Evolutionary conservation across 2,888 invertebrate genomes (phyloP), one percentile per base, ranked within the genome.

Genomic region (Ennomos quercinarius): DNA sequence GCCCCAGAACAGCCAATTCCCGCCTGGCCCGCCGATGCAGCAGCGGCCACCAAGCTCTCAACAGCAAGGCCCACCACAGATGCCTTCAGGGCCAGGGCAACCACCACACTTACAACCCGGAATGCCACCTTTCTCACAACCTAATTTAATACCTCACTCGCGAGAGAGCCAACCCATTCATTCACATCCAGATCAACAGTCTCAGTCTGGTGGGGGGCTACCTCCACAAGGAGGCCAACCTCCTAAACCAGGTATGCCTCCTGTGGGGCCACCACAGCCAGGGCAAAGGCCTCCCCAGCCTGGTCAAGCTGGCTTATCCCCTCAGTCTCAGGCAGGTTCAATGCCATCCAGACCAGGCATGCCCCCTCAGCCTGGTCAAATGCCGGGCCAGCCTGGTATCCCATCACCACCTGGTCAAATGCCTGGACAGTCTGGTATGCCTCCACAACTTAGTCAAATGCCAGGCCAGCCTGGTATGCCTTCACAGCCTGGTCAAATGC

Each of bases 11-110:
- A 56, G 34, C 50, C 76, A 76, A 62, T 71, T 72, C 37, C 62
- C 70, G 13, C 75, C 74, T 54, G 76, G 72, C 0, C 72, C 71
- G 17, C 71, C 72, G n/a, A 77, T 75, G 63, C 81, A 78, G 62
- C 81, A 78, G 42, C 65, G 73, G 52, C 80, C 83, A 34, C 77
- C 77, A 4, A 76, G 77, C 49, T 73, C 77, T 61, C 81, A 78
- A 67, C 72, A 73, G 42, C 70, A 64, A 54, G 64, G 63, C 17
- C 57, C 46, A 37, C 34, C 46, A 0, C 57, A 57, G 10, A 53
- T 48, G 47, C 49, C 70, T 40, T 13, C 12, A 44, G 44, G 44
- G 10, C 43, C 43, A 11, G 51, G 51, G 9, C 13, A 27, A 44
- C 54, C 53, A 8, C 49, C 59, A 0, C 40, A 41, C 2, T 47